These are phyloP conservation scores for Paracentrotus lividus DNA, from an alignment of 53 echinoderm and acorn worm species.

Conservation along the genomic window DNA sequence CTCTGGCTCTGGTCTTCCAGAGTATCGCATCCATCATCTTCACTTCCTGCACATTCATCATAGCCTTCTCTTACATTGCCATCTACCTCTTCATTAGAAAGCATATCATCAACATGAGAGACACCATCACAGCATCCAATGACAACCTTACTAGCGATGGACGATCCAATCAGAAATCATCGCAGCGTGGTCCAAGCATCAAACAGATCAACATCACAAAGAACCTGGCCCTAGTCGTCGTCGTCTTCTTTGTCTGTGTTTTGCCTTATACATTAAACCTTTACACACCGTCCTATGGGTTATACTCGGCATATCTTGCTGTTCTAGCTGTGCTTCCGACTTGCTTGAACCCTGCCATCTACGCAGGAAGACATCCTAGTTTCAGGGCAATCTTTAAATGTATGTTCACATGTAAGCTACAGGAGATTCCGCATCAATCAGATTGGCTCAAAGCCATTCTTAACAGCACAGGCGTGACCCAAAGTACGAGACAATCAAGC, in stretches of 20 bases:
- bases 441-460: constrained; percentile 41
- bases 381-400: constrained; percentile 64
- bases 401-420: constrained; percentile 37
- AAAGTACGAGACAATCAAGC: background rate
- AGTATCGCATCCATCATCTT: background rate
- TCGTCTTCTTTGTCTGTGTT: constrained; percentile 44
- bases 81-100: constrained; percentile 54
- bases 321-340: constrained; percentile 13
- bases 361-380: constrained; percentile 48
- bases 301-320: constrained; percentile 29
- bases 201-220: constrained; percentile 64
- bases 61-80: constrained; percentile 34
- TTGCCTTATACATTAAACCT: constrained; percentile 11
- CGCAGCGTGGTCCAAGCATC: constrained; percentile 1
- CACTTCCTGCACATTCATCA: constrained; percentile 1
- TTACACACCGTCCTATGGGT: background rate
- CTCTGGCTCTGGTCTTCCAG: constrained; percentile 21
- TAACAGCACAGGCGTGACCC: background rate
- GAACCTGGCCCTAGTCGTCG: constrained; percentile 40
- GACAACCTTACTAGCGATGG: background rate
- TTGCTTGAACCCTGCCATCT: constrained; percentile 47
- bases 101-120: background rate
- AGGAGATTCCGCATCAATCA: constrained; percentile 50
- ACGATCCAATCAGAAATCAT: no score
- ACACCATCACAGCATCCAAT: background rate